Evolutionary conservation across 2,797 vertebrate species (phyloP).

Genomic region (Florisuga fusca): DNA sequence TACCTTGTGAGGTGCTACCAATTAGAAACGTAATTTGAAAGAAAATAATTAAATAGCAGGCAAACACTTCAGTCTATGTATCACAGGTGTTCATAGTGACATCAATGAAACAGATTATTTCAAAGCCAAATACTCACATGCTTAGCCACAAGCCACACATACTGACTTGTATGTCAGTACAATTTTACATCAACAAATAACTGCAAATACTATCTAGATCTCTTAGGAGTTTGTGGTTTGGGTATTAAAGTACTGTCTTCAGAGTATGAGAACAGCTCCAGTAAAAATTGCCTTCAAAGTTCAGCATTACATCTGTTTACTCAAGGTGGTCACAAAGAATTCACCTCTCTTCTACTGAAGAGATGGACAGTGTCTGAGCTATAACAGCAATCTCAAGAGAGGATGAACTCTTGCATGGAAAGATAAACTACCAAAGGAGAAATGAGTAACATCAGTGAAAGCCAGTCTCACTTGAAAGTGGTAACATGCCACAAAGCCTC

Average conservation of each 20-base stretch:
- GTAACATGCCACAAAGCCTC: not conserved
- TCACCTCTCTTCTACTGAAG: not conserved
- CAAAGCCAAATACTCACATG: not conserved
- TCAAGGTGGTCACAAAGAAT: not conserved
- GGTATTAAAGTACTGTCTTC: not conserved
- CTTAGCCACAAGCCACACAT: not conserved
- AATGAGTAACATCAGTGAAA: not conserved
- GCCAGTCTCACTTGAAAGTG: conserved; percentile 80
- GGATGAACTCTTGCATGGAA: not conserved
- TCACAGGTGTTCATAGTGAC: not conserved
- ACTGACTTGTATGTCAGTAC: not conserved
- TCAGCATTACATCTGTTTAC: not conserved
- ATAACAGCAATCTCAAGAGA: not conserved
- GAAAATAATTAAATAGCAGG: not conserved
- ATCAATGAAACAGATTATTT: not conserved
- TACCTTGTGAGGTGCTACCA: not conserved
- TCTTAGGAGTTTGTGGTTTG: not conserved
- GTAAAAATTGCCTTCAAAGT: not conserved
- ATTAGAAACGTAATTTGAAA: not conserved
- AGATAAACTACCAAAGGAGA: not conserved
- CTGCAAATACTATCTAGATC: not conserved
- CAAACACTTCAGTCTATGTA: not conserved
- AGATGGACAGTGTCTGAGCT: not conserved
- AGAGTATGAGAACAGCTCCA: not conserved
- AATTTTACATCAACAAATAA: not conserved